Conservation (phyloP, 2,888 invertebrate genomes). For the Idaea biselata region DNA sequence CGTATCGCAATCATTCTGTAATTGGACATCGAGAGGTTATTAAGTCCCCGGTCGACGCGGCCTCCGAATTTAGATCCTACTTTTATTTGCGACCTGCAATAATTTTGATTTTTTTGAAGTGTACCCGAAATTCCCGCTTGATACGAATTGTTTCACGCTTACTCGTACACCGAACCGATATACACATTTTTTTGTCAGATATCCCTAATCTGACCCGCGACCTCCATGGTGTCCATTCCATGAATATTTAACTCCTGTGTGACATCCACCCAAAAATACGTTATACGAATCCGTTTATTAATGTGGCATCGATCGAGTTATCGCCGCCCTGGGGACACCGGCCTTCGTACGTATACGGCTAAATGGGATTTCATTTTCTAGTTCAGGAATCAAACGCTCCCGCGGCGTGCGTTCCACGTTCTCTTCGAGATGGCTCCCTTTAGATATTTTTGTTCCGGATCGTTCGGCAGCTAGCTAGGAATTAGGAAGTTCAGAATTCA, state of each 20-base stretch:
- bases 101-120: slow-evolving; percentile 34
- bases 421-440: slow-evolving; percentile 47
- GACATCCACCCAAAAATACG: slow-evolving; percentile 61
- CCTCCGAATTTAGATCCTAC: slow-evolving; percentile 49
- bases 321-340: slow-evolving; percentile 44
- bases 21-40: slow-evolving; percentile 52
- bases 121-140: slow-evolving; percentile 26
- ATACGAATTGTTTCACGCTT: slow-evolving; percentile 55
- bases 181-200: slow-evolving; percentile 47
- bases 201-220: slow-evolving; percentile 58
- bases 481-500: slow-evolving; percentile 35
- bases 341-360: slow-evolving; percentile 50
- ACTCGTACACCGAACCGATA: slow-evolving; percentile 39
- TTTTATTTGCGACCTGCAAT: slow-evolving; percentile 48
- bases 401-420: slow-evolving; percentile 49
- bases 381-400: slow-evolving; percentile 71
- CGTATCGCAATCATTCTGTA: slow-evolving; percentile 39
- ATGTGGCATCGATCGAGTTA: slow-evolving; percentile 60
- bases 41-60: slow-evolving; percentile 39
- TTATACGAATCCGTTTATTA: slow-evolving; percentile 66
- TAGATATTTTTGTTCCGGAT: slow-evolving; percentile 52
- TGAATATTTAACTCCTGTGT: slow-evolving; percentile 71
- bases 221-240: slow-evolving; percentile 59
- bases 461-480: slow-evolving; percentile 44
- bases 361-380: slow-evolving; percentile 76